phyloP scores from a whole-genome alignment of 2,888 invertebrate species.

The Panopea generosa region DNA sequence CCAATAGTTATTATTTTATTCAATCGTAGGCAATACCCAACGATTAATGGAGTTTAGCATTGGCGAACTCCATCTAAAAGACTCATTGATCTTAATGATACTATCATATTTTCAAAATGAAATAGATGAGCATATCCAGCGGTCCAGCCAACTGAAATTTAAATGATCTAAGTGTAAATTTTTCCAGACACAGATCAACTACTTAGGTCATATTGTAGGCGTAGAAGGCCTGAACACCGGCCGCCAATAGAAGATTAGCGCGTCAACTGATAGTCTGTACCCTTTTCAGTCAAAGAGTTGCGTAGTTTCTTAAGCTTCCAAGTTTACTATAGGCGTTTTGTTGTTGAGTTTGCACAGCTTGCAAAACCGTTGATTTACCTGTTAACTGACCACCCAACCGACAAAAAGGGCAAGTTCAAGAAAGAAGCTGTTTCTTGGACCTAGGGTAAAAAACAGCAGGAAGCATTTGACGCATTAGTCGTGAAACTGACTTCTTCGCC shows the following conservation, averaged over 20 bases:
- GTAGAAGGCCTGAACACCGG: slow-evolving; percentile 9
- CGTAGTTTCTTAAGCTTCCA: slow-evolving; percentile 14
- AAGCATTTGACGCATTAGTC: slow-evolving; percentile 4
- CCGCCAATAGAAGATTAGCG: slow-evolving; percentile 2
- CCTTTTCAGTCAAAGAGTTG: background rate
- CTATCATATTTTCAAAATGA: slow-evolving; percentile 9
- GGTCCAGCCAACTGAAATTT: slow-evolving; percentile 12
- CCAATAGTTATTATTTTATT: slow-evolving; percentile 64
- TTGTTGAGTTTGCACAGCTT: slow-evolving; percentile 8
- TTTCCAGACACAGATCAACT: background rate
- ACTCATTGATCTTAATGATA: slow-evolving; percentile 13
- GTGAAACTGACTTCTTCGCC: slow-evolving; percentile 5
- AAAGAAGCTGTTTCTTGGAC: background rate
- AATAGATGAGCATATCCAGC: slow-evolving; percentile 1
- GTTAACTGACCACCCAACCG: slow-evolving; percentile 10
- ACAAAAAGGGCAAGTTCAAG: background rate
- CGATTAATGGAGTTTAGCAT: slow-evolving; percentile 42
- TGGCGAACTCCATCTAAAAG: slow-evolving; percentile 15
- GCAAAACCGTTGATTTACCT: slow-evolving; percentile 20
- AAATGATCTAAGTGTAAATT: slow-evolving; percentile 33
- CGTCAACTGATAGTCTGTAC: slow-evolving; percentile 1
- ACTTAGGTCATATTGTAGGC: slow-evolving; percentile 22
- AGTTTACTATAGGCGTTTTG: slow-evolving; percentile 24
- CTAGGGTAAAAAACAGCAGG: no score
- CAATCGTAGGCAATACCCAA: slow-evolving; percentile 48